Evolutionary conservation across 1,140 invertebrate species (phyloP).

Genomic region (Drosophila dunni): DNA sequence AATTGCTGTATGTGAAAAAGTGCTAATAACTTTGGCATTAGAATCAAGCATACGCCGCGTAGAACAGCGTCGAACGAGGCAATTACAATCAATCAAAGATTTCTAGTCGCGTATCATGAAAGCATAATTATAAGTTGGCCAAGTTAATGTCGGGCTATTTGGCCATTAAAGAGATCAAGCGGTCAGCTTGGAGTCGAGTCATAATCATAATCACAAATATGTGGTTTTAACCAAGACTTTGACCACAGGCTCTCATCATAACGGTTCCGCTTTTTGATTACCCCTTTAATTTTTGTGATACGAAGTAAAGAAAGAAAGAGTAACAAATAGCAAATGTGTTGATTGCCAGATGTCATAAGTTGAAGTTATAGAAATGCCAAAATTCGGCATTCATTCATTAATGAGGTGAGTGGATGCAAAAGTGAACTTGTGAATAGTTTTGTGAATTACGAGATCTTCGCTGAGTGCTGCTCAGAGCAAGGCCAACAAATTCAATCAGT

Average conservation of each 20-base stretch:
- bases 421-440: conserved; percentile 15
- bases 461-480: conserved; percentile 8
- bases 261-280: conserved; percentile 55
- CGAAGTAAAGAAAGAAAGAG: conserved; percentile 1
- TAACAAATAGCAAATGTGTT: conserved; percentile 3
- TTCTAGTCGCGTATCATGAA: conserved; percentile 31
- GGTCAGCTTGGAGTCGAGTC: neutral
- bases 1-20: conserved; percentile 30
- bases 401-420: conserved; percentile 21
- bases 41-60: conserved; percentile 39
- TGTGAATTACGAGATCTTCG: conserved; percentile 5
- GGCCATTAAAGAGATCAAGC: conserved; percentile 25
- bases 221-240: neutral
- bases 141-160: conserved; percentile 50
- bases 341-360: conserved; percentile 49
- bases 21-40: conserved; percentile 56
- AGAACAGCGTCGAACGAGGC: conserved; percentile 6
- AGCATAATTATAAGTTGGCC: conserved; percentile 51
- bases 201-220: conserved; percentile 24
- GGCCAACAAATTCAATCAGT: conserved; percentile 16
- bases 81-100: conserved; percentile 71
- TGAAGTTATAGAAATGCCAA: conserved; percentile 17
- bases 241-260: conserved; percentile 24
- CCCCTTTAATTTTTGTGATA: conserved; percentile 28
- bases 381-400: conserved; percentile 19